phyloP scores from a whole-genome alignment of 2,888 invertebrate genomes.

The Mesorhabditis spiculigera region DNA sequence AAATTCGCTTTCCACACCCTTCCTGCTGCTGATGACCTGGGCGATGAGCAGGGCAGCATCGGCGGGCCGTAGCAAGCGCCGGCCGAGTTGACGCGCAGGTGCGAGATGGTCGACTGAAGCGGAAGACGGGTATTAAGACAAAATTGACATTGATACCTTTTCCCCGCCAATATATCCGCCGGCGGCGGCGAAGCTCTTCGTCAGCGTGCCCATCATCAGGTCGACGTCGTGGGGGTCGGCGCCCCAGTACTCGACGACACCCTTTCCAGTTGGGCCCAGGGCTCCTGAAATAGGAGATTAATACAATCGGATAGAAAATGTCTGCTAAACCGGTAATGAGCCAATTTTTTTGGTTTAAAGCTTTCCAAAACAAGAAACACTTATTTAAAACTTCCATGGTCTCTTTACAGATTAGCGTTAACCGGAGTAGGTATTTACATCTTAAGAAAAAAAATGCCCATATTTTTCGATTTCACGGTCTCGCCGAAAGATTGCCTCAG shows the following conservation, averaged over 20 bases:
- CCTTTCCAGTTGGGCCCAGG: slow-evolving; percentile 80
- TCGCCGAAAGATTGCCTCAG: too few species aligned
- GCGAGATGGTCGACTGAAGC: slow-evolving; percentile 71
- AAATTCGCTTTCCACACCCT: slow-evolving; percentile 67
- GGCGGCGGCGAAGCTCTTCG: slow-evolving; percentile 94
- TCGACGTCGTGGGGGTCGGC: slow-evolving; percentile 81
- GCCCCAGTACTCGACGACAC: slow-evolving; percentile 81
- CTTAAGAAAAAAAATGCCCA: too few species aligned
- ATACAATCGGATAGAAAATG: too few species aligned
- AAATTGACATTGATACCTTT: slow-evolving; percentile 65
- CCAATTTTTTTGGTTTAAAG: background rate
- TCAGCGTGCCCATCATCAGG: slow-evolving; percentile 92
- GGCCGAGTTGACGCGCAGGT: slow-evolving; percentile 76
- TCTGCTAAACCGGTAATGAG: background rate
- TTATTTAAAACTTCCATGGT: too few species aligned
- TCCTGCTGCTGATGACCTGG: slow-evolving; percentile 81
- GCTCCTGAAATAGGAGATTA: slow-evolving; percentile 63
- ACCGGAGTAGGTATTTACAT: too few species aligned
- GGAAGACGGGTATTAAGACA: slow-evolving; percentile 5
- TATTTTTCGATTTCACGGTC: too few species aligned
- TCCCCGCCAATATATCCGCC: slow-evolving; percentile 93
- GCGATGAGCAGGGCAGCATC: slow-evolving; percentile 79
- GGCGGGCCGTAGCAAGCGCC: slow-evolving; percentile 71
- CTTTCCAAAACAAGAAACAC: background rate
- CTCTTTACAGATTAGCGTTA: too few species aligned